Conservation (phyloP, 2,113 vertebrate species). For the Agapornis roseicollis region DNA sequence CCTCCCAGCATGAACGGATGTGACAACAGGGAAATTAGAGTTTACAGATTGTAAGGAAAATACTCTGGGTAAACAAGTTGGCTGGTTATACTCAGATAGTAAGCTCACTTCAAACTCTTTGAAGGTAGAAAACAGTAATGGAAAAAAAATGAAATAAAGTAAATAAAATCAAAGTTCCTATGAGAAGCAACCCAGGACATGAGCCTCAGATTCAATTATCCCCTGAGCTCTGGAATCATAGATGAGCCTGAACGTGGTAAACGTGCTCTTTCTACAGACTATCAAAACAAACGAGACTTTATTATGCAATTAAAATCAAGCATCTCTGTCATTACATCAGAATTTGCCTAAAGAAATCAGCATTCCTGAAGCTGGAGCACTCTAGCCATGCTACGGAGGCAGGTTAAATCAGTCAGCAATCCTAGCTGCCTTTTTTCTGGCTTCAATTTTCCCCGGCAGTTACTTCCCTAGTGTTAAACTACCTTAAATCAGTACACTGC, state of each 20-base stretch:
- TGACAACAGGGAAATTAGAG: background rate
- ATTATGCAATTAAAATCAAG: background rate
- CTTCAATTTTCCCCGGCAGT: background rate
- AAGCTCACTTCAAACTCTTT: background rate
- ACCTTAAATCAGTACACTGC: background rate
- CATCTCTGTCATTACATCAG: background rate
- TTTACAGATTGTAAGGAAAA: background rate
- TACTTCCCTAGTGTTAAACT: background rate
- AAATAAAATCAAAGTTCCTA: background rate
- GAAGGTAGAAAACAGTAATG: background rate
- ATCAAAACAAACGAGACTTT: background rate
- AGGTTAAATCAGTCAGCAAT: background rate
- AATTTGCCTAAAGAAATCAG: slow-evolving; percentile 15
- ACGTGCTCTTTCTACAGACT: background rate
- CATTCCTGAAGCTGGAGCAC: background rate
- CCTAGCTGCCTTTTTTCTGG: background rate
- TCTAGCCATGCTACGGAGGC: background rate
- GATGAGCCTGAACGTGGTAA: background rate
- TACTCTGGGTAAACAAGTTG: background rate
- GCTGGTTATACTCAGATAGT: background rate
- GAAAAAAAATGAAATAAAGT: background rate
- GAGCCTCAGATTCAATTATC: background rate
- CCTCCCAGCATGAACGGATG: background rate
- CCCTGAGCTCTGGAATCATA: background rate
- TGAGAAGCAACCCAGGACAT: background rate